Evolutionary conservation across 2,113 vertebrate genomes (phyloP).

Genomic region (Trichomycterus rosablanca): DNA sequence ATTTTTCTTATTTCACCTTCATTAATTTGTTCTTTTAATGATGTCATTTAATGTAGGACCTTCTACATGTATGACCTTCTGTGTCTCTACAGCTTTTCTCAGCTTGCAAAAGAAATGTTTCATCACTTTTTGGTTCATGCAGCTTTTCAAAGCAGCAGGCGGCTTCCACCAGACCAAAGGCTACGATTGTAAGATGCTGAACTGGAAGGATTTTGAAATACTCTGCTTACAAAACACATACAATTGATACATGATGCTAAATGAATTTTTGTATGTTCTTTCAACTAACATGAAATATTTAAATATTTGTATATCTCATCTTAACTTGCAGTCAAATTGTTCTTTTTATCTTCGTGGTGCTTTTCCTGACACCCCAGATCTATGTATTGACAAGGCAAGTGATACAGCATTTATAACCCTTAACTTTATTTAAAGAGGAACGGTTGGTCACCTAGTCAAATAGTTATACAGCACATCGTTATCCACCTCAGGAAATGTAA

Average conservation of each 20-base stretch:
- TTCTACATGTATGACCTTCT: not conserved
- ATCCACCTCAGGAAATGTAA: no score
- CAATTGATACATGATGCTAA: not conserved
- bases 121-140: constrained; percentile 62
- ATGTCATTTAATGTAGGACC: no score
- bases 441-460: no score
- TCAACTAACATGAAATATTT: no score
- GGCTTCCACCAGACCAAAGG: constrained; percentile 57
- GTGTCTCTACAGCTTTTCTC: not conserved
- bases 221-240: not conserved
- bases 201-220: constrained; percentile 3
- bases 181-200: constrained; percentile 62
- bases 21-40: not conserved
- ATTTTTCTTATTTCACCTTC: not conserved
- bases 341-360: constrained; percentile 56
- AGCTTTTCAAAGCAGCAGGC: constrained; percentile 64
- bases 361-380: constrained; percentile 63
- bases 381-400: constrained; percentile 66
- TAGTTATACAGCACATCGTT: no score
- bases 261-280: constrained; percentile 3
- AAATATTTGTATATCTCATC: not conserved
- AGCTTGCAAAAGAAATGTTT: constrained; percentile 52
- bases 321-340: constrained; percentile 61
- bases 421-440: no score
- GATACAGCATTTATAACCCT: not conserved